Evolutionary conservation across 2,113 vertebrate genomes (phyloP).

Genomic region (Glareola pratincola): DNA sequence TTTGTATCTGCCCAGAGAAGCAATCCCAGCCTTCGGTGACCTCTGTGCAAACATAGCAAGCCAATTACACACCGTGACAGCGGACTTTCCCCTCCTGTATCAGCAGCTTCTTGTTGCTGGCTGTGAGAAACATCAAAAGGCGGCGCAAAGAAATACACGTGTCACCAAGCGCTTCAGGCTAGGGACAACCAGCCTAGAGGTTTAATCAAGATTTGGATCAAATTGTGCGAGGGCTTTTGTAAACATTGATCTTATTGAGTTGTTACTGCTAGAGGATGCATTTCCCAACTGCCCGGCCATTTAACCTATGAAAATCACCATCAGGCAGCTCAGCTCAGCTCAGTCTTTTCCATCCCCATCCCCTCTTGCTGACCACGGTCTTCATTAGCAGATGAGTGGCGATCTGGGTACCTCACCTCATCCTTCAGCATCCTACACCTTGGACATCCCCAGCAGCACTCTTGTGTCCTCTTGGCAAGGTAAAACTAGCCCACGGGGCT

Average conservation of each 20-base stretch:
- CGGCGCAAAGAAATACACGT: accelerated
- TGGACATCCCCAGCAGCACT: not conserved
- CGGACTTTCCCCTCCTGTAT: not conserved
- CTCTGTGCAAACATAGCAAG: not conserved
- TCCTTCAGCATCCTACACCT: not conserved
- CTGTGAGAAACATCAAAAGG: not conserved
- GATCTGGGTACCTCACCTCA: not conserved
- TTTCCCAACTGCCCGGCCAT: not conserved
- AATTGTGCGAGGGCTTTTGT: not conserved
- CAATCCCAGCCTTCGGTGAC: constrained; percentile 18
- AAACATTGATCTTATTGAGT: not conserved
- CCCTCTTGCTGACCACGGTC: not conserved
- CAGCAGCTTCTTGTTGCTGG: not conserved
- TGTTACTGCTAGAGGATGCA: not conserved
- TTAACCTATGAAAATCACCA: constrained; percentile 1
- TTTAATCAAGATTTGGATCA: constrained; percentile 30
- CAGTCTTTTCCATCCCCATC: not conserved
- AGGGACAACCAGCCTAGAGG: not conserved
- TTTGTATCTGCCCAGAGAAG: constrained; percentile 16
- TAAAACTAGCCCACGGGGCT: not conserved
- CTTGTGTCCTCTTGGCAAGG: not conserved
- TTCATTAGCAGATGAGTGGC: not conserved
- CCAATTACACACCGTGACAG: constrained; percentile 6
- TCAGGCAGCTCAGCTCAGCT: not conserved
- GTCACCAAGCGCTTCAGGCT: not conserved